phyloP scores from a whole-genome alignment of 2,888 invertebrate genomes.

The Parochlus steinenii region DNA sequence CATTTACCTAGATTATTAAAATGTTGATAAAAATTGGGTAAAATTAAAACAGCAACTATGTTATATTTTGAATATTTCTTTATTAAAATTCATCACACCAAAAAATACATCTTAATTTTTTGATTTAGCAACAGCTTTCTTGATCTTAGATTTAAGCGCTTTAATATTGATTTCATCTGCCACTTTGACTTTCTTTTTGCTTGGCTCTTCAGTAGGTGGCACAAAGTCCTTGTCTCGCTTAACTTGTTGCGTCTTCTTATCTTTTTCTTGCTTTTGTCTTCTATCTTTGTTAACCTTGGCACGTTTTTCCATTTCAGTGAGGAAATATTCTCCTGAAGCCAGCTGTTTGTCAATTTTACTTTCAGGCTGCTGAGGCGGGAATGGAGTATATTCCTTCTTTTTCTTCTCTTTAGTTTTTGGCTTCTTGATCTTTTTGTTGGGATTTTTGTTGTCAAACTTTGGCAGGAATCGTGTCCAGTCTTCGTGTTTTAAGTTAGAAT shows the following conservation, averaged over 20 bases:
- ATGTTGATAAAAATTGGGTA: no score
- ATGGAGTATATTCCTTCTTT: conserved; percentile 95
- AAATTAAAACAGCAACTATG: no score
- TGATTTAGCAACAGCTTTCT: no score
- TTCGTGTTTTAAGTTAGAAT: conserved; percentile 79
- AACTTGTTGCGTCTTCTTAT: conserved; percentile 55
- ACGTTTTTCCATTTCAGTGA: conserved; percentile 66
- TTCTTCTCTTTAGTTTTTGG: conserved; percentile 65
- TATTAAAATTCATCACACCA: no score
- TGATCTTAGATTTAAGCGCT: conserved; percentile 58
- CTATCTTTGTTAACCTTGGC: conserved; percentile 55
- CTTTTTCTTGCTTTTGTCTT: conserved; percentile 59
- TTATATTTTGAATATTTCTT: no score
- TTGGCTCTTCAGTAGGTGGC: conserved; percentile 51
- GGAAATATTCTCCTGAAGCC: conserved; percentile 93
- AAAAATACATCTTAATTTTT: no score
- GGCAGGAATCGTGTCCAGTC: conserved; percentile 96
- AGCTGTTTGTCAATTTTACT: conserved; percentile 88
- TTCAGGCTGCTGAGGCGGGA: conserved; percentile 85
- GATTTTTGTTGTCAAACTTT: conserved; percentile 78
- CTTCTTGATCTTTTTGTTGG: conserved; percentile 45
- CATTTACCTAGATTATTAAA: no score
- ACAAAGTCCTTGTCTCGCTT: conserved; percentile 64
- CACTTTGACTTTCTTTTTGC: conserved; percentile 14
- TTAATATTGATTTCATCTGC: conserved; percentile 43